A percentile compares a stretch with the other conserved stretches of the same genome.
Conservation (phyloP, 2,797 vertebrate species). For the Allobates femoralis region DNA sequence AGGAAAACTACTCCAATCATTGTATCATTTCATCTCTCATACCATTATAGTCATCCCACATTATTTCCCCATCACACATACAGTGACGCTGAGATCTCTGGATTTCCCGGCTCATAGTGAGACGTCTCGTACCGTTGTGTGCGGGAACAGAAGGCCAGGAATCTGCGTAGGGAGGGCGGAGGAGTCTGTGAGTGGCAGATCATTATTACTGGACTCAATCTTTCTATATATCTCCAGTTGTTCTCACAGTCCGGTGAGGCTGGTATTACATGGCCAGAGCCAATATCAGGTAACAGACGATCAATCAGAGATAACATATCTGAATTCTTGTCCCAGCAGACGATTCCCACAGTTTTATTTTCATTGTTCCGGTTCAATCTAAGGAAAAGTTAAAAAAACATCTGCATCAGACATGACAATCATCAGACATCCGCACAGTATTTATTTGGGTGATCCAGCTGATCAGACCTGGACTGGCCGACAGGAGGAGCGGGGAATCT, state of each 20-base stretch:
- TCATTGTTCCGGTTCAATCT: too few relatives aligned
- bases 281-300: neutral
- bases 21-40: too few relatives aligned
- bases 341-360: too few relatives aligned
- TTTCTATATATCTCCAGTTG: neutral
- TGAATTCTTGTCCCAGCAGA: neutral
- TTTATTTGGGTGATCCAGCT: too few relatives aligned
- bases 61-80: neutral
- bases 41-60: too few relatives aligned
- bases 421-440: too few relatives aligned
- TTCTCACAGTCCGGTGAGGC: neutral
- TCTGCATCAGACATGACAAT: too few relatives aligned
- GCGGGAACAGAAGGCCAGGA: neutral
- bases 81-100: neutral
- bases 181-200: neutral
- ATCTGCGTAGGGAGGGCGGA: neutral
- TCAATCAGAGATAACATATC: neutral
- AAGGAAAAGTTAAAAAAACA: too few relatives aligned
- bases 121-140: neutral
- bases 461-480: too few relatives aligned
- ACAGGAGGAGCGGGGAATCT: too few relatives aligned
- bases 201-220: neutral
- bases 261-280: neutral
- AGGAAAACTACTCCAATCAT: neutral
- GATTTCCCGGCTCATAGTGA: neutral